These are phyloP conservation scores for Drosophila busckii DNA, from an alignment of 1,140 invertebrate species.

Conservation along the genomic window DNA sequence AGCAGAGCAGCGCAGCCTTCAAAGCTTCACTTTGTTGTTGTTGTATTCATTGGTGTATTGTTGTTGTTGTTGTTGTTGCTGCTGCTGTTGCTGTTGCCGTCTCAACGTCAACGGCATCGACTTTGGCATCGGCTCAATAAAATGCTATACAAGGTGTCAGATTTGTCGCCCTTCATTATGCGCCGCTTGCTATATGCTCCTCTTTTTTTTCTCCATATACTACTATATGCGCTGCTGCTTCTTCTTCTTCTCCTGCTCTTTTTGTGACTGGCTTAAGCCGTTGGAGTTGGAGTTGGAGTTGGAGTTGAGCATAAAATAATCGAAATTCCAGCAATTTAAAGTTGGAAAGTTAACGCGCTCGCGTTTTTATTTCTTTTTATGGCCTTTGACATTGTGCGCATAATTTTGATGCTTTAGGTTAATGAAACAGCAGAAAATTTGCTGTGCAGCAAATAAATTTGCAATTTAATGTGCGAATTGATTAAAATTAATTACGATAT, in stretches of 20 bases:
- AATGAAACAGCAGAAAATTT: too few species aligned
- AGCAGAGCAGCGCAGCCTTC: too few species aligned
- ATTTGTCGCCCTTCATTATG: slow-evolving; percentile 79
- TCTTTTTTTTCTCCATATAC: not conserved
- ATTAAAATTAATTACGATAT: too few species aligned
- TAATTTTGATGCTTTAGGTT: too few species aligned
- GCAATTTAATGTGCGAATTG: too few species aligned
- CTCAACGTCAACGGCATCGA: not conserved
- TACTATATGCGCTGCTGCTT: slow-evolving; percentile 2
- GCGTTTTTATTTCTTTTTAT: slow-evolving; percentile 1
- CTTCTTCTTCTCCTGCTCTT: slow-evolving; percentile 18
- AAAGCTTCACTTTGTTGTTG: too few species aligned
- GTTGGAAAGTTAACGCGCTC: slow-evolving; percentile 5
- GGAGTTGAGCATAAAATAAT: slow-evolving; percentile 50
- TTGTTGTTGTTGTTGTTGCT: too few species aligned
- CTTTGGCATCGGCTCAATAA: slow-evolving; percentile 62
- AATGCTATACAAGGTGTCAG: slow-evolving; percentile 79
- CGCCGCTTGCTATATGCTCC: slow-evolving; percentile 24
- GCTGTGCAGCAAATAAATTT: too few species aligned
- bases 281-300: not conserved
- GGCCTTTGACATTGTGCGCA: too few species aligned
- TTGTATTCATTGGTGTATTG: too few species aligned
- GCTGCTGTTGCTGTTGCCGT: too few species aligned
- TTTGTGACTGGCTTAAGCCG: slow-evolving; percentile 10
- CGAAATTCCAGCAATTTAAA: slow-evolving; percentile 61